Evolutionary conservation across 2,113 vertebrate genomes (phyloP).

Genomic region (Microcebus ravelobensis): DNA sequence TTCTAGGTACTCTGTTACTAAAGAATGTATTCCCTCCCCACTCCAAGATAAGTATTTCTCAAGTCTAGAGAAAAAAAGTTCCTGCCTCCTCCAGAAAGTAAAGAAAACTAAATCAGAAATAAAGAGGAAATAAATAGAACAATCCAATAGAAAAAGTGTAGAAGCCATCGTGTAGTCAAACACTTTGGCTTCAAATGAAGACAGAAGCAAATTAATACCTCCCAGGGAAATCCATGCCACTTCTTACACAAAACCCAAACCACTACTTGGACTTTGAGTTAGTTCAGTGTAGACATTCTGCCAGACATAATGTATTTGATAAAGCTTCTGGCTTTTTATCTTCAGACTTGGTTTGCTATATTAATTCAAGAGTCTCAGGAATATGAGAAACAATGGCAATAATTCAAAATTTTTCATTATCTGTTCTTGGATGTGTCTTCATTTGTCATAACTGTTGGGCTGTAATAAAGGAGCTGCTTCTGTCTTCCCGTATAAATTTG

Average conservation of each 20-base stretch:
- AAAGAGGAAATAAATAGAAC: not conserved
- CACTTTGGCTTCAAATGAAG: not conserved
- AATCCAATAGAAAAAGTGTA: not conserved
- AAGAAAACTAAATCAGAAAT: not conserved
- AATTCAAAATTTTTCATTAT: constrained; percentile 82
- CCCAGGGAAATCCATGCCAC: constrained; percentile 61
- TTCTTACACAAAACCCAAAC: constrained; percentile 44
- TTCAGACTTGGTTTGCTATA: constrained; percentile 69
- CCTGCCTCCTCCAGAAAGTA: not conserved
- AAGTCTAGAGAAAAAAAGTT: constrained; percentile 32
- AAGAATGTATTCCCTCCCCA: not conserved
- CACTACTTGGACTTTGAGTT: not conserved
- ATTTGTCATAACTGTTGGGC: constrained; percentile 72
- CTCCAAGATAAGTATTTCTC: not conserved
- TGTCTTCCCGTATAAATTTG: constrained; percentile 14
- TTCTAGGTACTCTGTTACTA: not conserved
- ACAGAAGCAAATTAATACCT: not conserved
- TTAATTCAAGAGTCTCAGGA: constrained; percentile 74
- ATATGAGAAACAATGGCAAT: constrained; percentile 78
- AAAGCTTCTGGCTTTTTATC: constrained; percentile 79
- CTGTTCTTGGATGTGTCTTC: constrained; percentile 68
- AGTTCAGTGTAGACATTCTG: constrained; percentile 36
- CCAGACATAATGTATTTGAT: constrained; percentile 72
- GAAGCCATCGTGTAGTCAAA: not conserved
- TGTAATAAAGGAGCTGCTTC: constrained; percentile 61